Evolutionary conservation across 30 jellyfish, hydroid and myxozoan genomes (phyloP).

Genomic region (Calvadosia cruxmelitensis): DNA sequence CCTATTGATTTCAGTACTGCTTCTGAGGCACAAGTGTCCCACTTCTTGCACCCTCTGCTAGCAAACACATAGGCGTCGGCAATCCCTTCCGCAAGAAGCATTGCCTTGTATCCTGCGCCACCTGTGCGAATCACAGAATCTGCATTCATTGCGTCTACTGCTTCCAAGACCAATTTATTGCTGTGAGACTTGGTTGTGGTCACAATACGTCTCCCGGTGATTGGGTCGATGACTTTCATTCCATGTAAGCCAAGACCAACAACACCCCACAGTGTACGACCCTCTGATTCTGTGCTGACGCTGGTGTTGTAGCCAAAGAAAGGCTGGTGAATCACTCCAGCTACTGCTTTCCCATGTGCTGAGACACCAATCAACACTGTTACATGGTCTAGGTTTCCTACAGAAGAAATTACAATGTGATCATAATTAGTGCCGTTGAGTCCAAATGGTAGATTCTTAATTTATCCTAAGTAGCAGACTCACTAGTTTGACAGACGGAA

Average conservation of each 20-base stretch:
- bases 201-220: slow-evolving; percentile 59
- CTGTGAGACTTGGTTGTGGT: slow-evolving; percentile 85
- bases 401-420: neutral
- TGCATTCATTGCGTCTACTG: slow-evolving; percentile 65
- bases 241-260: slow-evolving; percentile 85
- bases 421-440: too few species aligned
- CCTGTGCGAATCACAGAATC: slow-evolving; percentile 71
- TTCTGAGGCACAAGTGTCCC: slow-evolving; percentile 99
- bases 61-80: slow-evolving; percentile 97
- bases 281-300: slow-evolving; percentile 25
- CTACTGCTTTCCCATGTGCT: slow-evolving; percentile 91
- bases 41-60: slow-evolving; percentile 86
- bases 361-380: slow-evolving; percentile 89
- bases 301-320: slow-evolving; percentile 23
- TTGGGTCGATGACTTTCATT: slow-evolving; percentile 18
- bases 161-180: slow-evolving; percentile 52
- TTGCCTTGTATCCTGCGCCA: slow-evolving; percentile 76
- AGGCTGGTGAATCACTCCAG: slow-evolving; percentile 97
- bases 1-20: slow-evolving; percentile 80
- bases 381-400: slow-evolving; percentile 84
- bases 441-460: too few species aligned
- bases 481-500: too few species aligned
- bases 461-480: too few species aligned
- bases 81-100: slow-evolving; percentile 75
- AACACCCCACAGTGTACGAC: slow-evolving; percentile 93